Percentiles rank a stretch among this genome's conserved stretches.
Evolutionary conservation across 1,140 invertebrate species (phyloP).

Genomic region (Ectropis grisescens): DNA sequence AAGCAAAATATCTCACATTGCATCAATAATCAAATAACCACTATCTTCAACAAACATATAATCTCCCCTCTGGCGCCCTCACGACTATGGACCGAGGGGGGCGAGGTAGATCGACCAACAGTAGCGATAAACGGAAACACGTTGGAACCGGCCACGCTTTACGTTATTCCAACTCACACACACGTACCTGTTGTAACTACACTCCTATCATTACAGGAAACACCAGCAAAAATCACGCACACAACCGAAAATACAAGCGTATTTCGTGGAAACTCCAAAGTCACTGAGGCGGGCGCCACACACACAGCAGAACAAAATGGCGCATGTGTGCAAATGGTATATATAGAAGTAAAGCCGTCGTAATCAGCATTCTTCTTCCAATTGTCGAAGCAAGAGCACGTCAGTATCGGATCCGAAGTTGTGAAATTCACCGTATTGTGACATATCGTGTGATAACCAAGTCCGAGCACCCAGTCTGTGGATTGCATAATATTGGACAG

Average conservation of each 20-base stretch:
- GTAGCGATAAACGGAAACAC: constrained; percentile 6
- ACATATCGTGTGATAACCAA: constrained; percentile 31
- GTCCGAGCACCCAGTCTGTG: constrained; percentile 6
- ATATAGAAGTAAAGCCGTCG: constrained; percentile 19
- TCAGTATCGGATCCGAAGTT: constrained; percentile 22
- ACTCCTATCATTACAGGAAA: not conserved
- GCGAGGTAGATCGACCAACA: not conserved
- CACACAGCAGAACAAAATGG: constrained; percentile 25
- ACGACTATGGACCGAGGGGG: not conserved
- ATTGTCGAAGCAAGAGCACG: constrained; percentile 24
- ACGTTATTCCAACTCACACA: constrained; percentile 7
- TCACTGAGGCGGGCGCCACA: constrained; percentile 23
- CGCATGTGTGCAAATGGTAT: constrained; percentile 21
- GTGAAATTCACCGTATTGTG: constrained; percentile 64
- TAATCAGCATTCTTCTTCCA: constrained; percentile 25
- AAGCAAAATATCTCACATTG: too few relatives aligned
- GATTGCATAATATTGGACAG: constrained; percentile 13
- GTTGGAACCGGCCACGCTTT: constrained; percentile 9
- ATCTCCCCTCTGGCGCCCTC: constrained; percentile 1
- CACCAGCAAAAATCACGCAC: constrained; percentile 1
- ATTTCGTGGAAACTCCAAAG: constrained; percentile 42
- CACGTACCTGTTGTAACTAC: constrained; percentile 2
- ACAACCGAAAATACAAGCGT: constrained; percentile 13
- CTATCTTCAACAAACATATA: constrained; percentile 1
- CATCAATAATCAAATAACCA: constrained; percentile 7